phyloP scores from a whole-genome alignment of 2,888 invertebrate genomes.

The Malacosoma neustria region DNA sequence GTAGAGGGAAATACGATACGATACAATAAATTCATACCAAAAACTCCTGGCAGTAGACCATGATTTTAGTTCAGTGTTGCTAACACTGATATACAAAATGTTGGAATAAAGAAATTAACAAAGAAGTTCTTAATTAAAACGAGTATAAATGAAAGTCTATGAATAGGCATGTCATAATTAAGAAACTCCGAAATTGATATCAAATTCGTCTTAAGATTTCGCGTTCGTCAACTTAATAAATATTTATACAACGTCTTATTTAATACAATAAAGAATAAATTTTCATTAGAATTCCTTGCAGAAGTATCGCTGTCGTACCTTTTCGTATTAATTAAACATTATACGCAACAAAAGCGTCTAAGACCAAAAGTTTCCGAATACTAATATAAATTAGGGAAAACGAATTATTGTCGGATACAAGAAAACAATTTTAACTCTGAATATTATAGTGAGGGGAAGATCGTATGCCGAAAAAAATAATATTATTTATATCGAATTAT shows the following conservation, averaged over 20 bases:
- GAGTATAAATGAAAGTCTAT: neutral
- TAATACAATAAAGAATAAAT: slow-evolving; percentile 21
- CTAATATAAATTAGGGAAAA: slow-evolving; percentile 46
- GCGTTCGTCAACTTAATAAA: neutral
- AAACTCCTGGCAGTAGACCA: too few species aligned
- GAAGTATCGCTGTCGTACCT: slow-evolving; percentile 14
- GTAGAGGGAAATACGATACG: too few species aligned
- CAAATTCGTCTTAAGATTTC: neutral
- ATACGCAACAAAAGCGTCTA: slow-evolving; percentile 29
- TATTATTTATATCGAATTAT: too few species aligned
- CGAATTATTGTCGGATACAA: slow-evolving; percentile 47
- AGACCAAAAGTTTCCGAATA: slow-evolving; percentile 37
- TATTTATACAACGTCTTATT: neutral
- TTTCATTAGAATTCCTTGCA: slow-evolving; percentile 23
- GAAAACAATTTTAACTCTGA: slow-evolving; percentile 38
- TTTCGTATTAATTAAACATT: slow-evolving; percentile 39
- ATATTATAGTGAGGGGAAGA: slow-evolving; percentile 14
- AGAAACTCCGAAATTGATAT: neutral
- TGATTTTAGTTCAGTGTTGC: too few species aligned
- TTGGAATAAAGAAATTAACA: too few species aligned
- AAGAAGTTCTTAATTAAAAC: too few species aligned
- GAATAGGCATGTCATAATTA: neutral
- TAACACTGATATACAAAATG: too few species aligned
- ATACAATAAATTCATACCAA: too few species aligned
- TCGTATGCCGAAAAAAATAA: too few species aligned